Conservation (phyloP, 2,888 invertebrate species). For the Plagiodera versicolora region DNA sequence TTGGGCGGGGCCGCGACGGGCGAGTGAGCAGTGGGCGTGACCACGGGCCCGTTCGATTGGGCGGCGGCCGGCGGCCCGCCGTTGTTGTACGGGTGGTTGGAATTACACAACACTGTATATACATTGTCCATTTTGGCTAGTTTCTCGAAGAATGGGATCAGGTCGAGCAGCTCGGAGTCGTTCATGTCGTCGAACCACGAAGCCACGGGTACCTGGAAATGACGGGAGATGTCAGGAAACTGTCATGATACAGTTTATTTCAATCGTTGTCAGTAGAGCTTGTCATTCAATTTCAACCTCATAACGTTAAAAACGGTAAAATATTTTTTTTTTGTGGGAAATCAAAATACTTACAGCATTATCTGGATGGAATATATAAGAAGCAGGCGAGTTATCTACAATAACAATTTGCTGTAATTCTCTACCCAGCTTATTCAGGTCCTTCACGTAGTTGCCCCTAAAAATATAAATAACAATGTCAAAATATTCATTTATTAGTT, state of each 20-base stretch:
- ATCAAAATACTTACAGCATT: constrained; percentile 94
- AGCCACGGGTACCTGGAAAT: constrained; percentile 91
- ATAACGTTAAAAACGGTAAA: too few relatives aligned
- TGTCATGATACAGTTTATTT: too few relatives aligned
- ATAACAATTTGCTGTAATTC: constrained; percentile 96
- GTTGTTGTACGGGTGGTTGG: constrained; percentile 79
- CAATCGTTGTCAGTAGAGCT: too few relatives aligned
- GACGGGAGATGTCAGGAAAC: too few relatives aligned
- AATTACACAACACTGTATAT: constrained; percentile 91
- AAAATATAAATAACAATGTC: too few relatives aligned
- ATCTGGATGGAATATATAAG: constrained; percentile 99
- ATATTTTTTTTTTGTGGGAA: too few relatives aligned
- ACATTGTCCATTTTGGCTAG: constrained; percentile 96
- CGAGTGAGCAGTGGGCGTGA: neutral
- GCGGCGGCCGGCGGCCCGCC: constrained; percentile 33
- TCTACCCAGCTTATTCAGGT: constrained; percentile 95
- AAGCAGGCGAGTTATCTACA: constrained; percentile 99
- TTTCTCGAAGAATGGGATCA: constrained; percentile 97
- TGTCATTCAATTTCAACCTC: too few relatives aligned
- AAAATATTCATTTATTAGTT: too few relatives aligned
- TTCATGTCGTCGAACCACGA: constrained; percentile 99
- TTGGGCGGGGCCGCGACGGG: constrained; percentile 33
- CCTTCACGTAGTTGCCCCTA: constrained; percentile 99
- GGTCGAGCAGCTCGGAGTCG: constrained; percentile 94
- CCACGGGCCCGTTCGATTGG: constrained; percentile 20